phyloP scores from a whole-genome alignment of 2,888 invertebrate species.

The Eupithecia inturbata region DNA sequence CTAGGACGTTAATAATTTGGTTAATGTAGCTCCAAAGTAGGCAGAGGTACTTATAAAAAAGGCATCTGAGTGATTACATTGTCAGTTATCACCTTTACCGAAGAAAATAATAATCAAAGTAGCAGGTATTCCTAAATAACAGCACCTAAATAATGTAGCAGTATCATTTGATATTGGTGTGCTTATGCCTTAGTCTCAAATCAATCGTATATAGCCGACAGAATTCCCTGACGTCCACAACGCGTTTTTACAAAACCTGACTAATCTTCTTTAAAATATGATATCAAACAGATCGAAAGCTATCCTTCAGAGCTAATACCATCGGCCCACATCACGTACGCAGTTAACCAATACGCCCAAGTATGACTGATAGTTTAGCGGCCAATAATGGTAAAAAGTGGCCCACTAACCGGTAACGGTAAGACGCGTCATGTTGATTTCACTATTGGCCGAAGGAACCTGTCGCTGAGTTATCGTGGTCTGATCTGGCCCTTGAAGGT shows the following conservation, averaged over 20 bases:
- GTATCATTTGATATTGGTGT: background rate
- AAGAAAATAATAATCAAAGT: background rate
- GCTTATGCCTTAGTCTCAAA: background rate
- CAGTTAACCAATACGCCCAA: constrained; percentile 45
- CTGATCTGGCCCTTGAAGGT: constrained; percentile 29
- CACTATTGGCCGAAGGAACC: constrained; percentile 54
- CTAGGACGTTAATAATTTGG: no score
- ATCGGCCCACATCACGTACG: constrained; percentile 42
- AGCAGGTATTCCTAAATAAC: background rate
- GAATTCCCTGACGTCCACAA: background rate
- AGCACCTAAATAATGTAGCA: background rate
- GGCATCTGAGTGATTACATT: no score
- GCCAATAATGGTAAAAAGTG: constrained; percentile 77
- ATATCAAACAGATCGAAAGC: background rate
- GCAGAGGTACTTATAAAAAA: no score
- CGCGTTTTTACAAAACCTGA: background rate
- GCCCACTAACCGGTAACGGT: constrained; percentile 79
- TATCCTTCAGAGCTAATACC: constrained; percentile 9
- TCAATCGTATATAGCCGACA: background rate
- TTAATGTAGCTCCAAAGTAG: no score
- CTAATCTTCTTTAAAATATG: background rate
- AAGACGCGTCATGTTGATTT: constrained; percentile 59
- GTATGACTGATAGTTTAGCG: constrained; percentile 64
- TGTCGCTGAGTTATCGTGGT: constrained; percentile 23
- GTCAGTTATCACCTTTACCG: no score